These are phyloP conservation scores for Homalodisca vitripennis DNA, from an alignment of 1,140 invertebrate genomes.

Conservation along the genomic window DNA sequence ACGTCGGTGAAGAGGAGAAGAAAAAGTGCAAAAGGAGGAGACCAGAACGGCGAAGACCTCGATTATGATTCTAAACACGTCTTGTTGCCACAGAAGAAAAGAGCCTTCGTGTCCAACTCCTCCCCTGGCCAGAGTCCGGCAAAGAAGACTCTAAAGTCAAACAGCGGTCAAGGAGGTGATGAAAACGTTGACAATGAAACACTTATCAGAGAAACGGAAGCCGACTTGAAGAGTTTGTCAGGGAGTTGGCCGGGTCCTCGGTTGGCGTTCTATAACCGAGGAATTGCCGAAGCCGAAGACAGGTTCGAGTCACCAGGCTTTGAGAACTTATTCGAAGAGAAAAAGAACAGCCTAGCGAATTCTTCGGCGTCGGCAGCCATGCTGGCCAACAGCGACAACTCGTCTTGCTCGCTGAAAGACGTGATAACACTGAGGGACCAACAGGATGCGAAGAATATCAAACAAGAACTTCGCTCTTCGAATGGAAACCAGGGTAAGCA, in stretches of 20 bases:
- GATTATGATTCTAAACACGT: conserved; percentile 7
- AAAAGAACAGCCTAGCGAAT: conserved; percentile 60
- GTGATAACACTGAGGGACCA: conserved; percentile 63
- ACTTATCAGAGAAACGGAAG: conserved; percentile 81
- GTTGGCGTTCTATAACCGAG: conserved; percentile 59
- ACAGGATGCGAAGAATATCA: conserved; percentile 43
- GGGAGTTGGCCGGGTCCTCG: conserved; percentile 73
- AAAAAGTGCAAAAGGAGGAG: conserved; percentile 22
- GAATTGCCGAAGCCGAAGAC: conserved; percentile 66
- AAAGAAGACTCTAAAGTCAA: conserved; percentile 50
- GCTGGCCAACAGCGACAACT: conserved; percentile 60
- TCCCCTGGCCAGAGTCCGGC: conserved; percentile 51
- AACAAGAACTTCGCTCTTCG: conserved; percentile 33
- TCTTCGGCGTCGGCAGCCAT: conserved; percentile 52
- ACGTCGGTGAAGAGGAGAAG: conserved; percentile 30
- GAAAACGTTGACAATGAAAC: conserved; percentile 70
- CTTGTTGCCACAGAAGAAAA: conserved; percentile 60
- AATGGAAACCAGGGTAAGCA: conserved; percentile 40
- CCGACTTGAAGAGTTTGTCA: conserved; percentile 76
- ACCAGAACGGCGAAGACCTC: conserved; percentile 29
- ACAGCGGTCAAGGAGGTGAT: conserved; percentile 45
- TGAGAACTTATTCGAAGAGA: conserved; percentile 83
- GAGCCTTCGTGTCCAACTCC: conserved; percentile 52
- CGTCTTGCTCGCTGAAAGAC: conserved; percentile 59
- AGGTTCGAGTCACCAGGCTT: conserved; percentile 65